phyloP scores from a whole-genome alignment of 2,113 vertebrate genomes.

The Dasypus novemcinctus region DNA sequence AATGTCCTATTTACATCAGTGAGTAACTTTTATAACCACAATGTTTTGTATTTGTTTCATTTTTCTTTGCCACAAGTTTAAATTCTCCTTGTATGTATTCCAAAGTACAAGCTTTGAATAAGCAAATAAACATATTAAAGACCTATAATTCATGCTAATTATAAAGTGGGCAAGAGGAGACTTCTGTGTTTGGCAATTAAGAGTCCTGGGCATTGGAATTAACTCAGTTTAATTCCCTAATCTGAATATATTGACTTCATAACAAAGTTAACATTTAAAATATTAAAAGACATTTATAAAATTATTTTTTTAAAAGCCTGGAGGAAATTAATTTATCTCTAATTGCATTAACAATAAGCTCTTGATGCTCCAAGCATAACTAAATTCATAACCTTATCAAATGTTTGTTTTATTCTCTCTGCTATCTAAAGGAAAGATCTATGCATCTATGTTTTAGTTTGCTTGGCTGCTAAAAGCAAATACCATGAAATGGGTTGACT shows the following conservation, averaged over 20 bases:
- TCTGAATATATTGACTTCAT: conserved; percentile 77
- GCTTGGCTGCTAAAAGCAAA: too few relatives aligned
- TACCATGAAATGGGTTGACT: too few relatives aligned
- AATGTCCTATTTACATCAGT: conserved; percentile 60
- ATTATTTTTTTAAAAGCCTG: conserved; percentile 81
- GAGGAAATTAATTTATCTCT: conserved; percentile 77
- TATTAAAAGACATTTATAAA: conserved; percentile 82
- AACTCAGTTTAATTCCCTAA: conserved; percentile 82
- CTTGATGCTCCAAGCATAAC: conserved; percentile 47
- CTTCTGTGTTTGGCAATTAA: conserved; percentile 82
- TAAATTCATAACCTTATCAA: conserved; percentile 25
- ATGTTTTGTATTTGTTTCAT: conserved; percentile 68
- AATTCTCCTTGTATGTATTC: conserved; percentile 73
- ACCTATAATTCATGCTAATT: conserved; percentile 84
- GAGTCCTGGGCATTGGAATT: conserved; percentile 80
- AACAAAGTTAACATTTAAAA: conserved; percentile 81
- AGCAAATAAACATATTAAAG: conserved; percentile 85
- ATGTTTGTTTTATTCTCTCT: background rate
- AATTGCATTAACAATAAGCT: conserved; percentile 78
- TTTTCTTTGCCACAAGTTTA: conserved; percentile 78
- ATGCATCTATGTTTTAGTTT: background rate
- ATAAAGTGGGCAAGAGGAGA: conserved; percentile 79
- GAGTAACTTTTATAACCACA: conserved; percentile 75
- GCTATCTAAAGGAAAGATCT: background rate
- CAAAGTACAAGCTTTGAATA: conserved; percentile 80